Percentiles rank a stretch among this genome's conserved stretches.
phyloP scores from a whole-genome alignment of 2,797 vertebrate genomes.

The Bradypodion pumilum region DNA sequence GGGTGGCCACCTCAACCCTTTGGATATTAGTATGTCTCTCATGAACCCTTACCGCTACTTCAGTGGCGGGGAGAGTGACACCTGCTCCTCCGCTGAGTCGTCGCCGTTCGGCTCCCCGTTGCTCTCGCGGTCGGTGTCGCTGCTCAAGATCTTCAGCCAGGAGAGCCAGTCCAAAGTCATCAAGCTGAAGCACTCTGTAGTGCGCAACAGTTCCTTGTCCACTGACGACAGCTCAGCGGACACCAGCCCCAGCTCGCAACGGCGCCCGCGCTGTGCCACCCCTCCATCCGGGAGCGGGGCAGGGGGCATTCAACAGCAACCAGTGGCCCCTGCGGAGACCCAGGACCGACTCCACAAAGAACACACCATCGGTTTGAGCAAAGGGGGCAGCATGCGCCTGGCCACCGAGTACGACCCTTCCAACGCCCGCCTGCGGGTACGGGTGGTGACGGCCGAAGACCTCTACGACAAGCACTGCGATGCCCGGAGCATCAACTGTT shows the following conservation, averaged over 20 bases:
- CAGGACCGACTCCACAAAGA: slow-evolving; percentile 69
- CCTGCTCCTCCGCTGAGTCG: slow-evolving; percentile 94
- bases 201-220: slow-evolving; percentile 92
- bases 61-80: slow-evolving; percentile 95
- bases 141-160: slow-evolving; percentile 93
- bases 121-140: slow-evolving; percentile 91
- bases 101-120: slow-evolving; percentile 93
- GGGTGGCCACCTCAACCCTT: slow-evolving; percentile 78
- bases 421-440: slow-evolving; percentile 86
- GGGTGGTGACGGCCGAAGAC: slow-evolving; percentile 86
- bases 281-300: slow-evolving; percentile 61
- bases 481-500: slow-evolving; percentile 93
- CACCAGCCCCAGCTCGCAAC: slow-evolving; percentile 88
- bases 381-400: slow-evolving; percentile 85
- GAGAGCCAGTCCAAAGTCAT: slow-evolving; percentile 94
- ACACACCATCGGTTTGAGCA: slow-evolving; percentile 85
- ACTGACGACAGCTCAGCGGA: slow-evolving; percentile 94
- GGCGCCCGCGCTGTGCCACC: slow-evolving; percentile 80
- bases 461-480: slow-evolving; percentile 89
- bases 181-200: slow-evolving; percentile 89
- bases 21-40: slow-evolving; percentile 83
- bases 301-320: neutral
- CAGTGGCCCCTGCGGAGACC: slow-evolving; percentile 64
- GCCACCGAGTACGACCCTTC: slow-evolving; percentile 86
- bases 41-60: slow-evolving; percentile 92